Evolutionary conservation across 2,888 invertebrate species (phyloP).

Genomic region (Morinoia aosen): DNA sequence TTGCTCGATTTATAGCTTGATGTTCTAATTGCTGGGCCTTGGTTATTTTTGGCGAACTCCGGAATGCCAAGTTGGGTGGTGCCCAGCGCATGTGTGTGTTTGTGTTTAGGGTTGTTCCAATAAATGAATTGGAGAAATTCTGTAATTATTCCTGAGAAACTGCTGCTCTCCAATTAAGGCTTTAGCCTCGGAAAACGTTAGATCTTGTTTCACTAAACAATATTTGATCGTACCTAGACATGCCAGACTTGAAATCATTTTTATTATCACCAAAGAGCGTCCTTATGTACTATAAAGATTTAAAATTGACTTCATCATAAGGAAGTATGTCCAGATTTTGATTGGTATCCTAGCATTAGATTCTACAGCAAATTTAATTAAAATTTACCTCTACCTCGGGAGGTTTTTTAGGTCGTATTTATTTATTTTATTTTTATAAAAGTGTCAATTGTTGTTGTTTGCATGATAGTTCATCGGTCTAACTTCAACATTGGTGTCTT

Average conservation of each 20-base stretch:
- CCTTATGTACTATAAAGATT: background rate
- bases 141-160: background rate
- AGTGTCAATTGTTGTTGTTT: background rate
- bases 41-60: too few relatives aligned
- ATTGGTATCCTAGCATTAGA: background rate
- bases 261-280: background rate
- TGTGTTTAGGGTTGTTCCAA: background rate
- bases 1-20: too few relatives aligned
- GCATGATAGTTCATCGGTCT: background rate
- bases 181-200: background rate
- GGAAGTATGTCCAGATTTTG: background rate
- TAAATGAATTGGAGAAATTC: background rate
- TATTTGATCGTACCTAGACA: background rate
- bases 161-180: background rate
- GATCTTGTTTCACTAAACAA: background rate
- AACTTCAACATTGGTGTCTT: too few relatives aligned
- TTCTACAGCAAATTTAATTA: too few relatives aligned
- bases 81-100: background rate
- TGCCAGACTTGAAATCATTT: background rate
- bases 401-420: too few relatives aligned
- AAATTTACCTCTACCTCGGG: too few relatives aligned
- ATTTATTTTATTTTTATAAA: background rate
- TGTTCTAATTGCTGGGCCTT: too few relatives aligned
- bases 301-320: background rate
- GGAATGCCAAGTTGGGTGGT: too few relatives aligned